Conservation (phyloP, 1,140 invertebrate genomes). For the Sycobia sp. region DNA sequence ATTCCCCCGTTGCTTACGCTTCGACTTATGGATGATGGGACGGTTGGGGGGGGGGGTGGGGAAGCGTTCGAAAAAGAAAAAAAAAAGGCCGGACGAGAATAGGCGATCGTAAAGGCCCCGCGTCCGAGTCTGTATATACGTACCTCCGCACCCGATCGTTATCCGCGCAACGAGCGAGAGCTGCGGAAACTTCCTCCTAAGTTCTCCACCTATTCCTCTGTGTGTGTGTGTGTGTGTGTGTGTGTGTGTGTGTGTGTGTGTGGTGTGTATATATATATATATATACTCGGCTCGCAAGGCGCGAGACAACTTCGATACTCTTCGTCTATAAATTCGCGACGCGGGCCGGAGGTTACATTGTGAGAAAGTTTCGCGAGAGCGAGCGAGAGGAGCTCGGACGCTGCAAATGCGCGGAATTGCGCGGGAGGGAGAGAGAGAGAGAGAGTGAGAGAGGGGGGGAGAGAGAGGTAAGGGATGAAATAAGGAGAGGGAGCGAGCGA, state of each 20-base stretch:
- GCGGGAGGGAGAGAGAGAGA: too few species aligned
- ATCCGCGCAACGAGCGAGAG: constrained; percentile 28
- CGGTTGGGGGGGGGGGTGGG: not conserved
- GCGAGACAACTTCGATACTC: constrained; percentile 29
- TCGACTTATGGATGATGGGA: too few species aligned
- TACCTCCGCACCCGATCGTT: constrained; percentile 27
- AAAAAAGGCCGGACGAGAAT: not conserved
- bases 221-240: too few species aligned
- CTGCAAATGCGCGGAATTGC: too few species aligned
- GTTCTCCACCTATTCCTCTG: too few species aligned
- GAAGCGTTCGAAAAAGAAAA: not conserved
- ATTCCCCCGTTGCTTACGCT: too few species aligned
- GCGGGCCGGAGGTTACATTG: constrained; percentile 13
- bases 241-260: too few species aligned
- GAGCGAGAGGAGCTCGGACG: not conserved
- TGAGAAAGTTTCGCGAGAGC: constrained; percentile 24
- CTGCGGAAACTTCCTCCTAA: too few species aligned
- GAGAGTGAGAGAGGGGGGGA: constrained; percentile 3
- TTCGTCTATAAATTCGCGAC: constrained; percentile 33
- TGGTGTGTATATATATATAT: too few species aligned
- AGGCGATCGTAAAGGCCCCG: constrained; percentile 23
- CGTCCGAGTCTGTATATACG: too few species aligned
- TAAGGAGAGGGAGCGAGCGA: not conserved
- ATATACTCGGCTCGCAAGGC: constrained; percentile 26
- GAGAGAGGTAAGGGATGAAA: not conserved